Evolutionary conservation across 30 jellyfish, hydroid and myxozoan species (phyloP).

Genomic region (Cassiopea xamachana): DNA sequence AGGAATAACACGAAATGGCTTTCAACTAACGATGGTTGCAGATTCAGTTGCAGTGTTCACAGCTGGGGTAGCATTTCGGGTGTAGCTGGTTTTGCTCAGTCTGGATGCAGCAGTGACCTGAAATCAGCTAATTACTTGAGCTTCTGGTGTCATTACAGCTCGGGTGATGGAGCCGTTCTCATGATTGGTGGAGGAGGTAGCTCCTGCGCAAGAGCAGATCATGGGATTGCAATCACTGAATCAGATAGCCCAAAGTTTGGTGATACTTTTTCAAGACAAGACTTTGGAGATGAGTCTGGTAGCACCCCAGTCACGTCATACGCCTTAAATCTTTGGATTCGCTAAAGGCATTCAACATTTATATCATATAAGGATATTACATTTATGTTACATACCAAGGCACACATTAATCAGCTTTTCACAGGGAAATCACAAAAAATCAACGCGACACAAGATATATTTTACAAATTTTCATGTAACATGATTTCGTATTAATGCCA

Average conservation of each 20-base stretch:
- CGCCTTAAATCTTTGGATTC: conserved; percentile 29
- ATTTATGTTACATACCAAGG: not conserved
- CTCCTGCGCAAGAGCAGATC: conserved; percentile 13
- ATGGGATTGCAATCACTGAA: conserved; percentile 8
- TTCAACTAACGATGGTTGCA: conserved; percentile 10
- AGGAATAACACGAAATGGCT: conserved; percentile 6
- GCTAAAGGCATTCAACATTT: not conserved
- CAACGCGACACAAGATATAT: too few species aligned
- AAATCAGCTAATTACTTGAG: not conserved
- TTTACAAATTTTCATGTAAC: too few species aligned
- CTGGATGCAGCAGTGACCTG: conserved; percentile 6
- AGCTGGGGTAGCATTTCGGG: not conserved
- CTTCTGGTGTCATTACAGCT: conserved; percentile 18
- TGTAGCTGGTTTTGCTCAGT: conserved; percentile 10
- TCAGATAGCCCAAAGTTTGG: conserved; percentile 12
- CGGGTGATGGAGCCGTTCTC: conserved; percentile 28
- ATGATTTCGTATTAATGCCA: too few species aligned
- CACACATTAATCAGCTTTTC: not conserved
- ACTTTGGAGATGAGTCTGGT: conserved; percentile 11
- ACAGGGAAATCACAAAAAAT: too few species aligned
- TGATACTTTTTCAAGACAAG: not conserved
- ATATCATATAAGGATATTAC: not conserved
- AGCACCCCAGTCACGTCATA: not conserved
- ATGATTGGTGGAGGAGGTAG: conserved; percentile 27
- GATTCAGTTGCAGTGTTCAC: not conserved